Percentiles rank a stretch among this genome's conserved stretches.
phyloP scores from a whole-genome alignment of 2,888 invertebrate species.

The Cotesia congregata region DNA sequence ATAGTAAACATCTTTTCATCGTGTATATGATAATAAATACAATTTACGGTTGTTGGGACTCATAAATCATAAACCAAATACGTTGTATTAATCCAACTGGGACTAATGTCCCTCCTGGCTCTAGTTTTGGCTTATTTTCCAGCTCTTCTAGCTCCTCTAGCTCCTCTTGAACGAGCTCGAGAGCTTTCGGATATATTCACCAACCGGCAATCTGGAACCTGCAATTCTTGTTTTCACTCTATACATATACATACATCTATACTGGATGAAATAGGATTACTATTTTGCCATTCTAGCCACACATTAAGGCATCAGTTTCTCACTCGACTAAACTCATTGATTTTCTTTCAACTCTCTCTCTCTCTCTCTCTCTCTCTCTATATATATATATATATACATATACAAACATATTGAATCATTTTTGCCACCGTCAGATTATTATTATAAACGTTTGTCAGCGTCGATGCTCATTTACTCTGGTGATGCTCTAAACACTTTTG shows the following conservation, averaged over 20 bases:
- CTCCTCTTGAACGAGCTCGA: too few relatives aligned
- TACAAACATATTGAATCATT: too few relatives aligned
- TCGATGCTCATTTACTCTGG: too few relatives aligned
- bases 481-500: too few relatives aligned
- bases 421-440: too few relatives aligned
- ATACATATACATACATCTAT: too few relatives aligned
- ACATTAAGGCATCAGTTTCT: constrained; percentile 4
- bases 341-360: background rate
- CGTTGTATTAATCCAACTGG: constrained; percentile 36
- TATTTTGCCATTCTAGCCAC: constrained; percentile 10
- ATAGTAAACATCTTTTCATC: constrained; percentile 1
- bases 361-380: background rate
- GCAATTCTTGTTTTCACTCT: too few relatives aligned
- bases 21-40: background rate
- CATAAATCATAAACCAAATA: constrained; percentile 14
- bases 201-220: too few relatives aligned
- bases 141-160: too few relatives aligned
- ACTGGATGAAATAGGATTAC: constrained; percentile 14
- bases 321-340: background rate
- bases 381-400: background rate
- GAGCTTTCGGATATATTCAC: too few relatives aligned
- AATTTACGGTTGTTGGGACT: constrained; percentile 11
- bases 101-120: constrained; percentile 35
- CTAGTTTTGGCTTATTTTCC: too few relatives aligned
- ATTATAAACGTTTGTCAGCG: too few relatives aligned